Conservation (phyloP, 2,113 vertebrate species). For the Nerophis ophidion region DNA sequence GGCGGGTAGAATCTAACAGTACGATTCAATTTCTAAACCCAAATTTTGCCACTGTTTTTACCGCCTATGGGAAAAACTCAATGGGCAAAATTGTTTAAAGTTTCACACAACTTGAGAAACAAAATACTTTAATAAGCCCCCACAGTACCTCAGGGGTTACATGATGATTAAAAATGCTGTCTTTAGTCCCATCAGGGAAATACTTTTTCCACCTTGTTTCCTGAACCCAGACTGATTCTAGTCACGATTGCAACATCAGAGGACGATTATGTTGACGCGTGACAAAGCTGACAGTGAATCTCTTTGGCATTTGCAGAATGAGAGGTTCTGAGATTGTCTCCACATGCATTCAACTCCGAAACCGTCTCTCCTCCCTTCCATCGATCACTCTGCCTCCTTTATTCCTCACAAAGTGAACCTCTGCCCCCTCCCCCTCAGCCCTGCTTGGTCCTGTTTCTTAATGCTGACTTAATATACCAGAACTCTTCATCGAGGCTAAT, state of each 20-base stretch:
- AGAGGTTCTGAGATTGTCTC: conserved; percentile 38
- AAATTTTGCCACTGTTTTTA: too few relatives aligned
- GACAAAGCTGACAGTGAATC: neutral
- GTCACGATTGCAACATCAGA: conserved; percentile 2
- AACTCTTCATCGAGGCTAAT: conserved; percentile 68
- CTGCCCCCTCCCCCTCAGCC: conserved; percentile 22
- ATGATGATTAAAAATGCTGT: too few relatives aligned
- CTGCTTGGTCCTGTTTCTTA: conserved; percentile 48
- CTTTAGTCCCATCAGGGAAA: too few relatives aligned
- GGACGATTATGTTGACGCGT: neutral
- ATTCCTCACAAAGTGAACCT: conserved; percentile 43
- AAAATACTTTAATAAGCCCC: too few relatives aligned
- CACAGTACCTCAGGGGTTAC: too few relatives aligned
- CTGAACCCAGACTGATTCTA: neutral
- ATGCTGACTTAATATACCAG: conserved; percentile 67
- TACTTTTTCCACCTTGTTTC: neutral
- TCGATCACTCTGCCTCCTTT: conserved; percentile 66
- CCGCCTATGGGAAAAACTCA: too few relatives aligned
- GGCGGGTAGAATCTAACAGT: too few relatives aligned
- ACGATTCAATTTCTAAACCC: too few relatives aligned
- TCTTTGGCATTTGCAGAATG: conserved; percentile 8
- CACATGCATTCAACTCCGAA: conserved; percentile 34
- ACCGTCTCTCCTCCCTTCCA: conserved; percentile 47
- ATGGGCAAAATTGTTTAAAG: too few relatives aligned
- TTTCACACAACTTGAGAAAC: too few relatives aligned